Conservation (phyloP, 2,888 invertebrate species). For the Quadriops clusia region DNA sequence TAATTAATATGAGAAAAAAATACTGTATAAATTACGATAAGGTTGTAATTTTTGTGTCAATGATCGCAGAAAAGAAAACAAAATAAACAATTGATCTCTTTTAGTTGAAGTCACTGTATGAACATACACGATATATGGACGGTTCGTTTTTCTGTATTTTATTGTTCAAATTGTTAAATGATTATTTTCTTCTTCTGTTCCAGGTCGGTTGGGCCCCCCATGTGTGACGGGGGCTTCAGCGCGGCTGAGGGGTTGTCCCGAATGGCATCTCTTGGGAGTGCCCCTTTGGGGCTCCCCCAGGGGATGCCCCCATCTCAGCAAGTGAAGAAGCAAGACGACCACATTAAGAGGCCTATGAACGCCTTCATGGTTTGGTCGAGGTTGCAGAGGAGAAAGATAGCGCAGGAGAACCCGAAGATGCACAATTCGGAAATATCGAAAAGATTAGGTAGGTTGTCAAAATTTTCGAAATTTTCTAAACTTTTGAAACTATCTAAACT, state of each 20-base stretch:
- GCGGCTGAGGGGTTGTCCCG: constrained; percentile 49
- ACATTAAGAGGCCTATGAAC: constrained; percentile 96
- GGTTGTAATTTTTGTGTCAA: too few species aligned
- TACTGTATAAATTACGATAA: too few species aligned
- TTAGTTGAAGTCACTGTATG: too few species aligned
- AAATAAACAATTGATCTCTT: too few species aligned
- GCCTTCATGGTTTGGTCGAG: constrained; percentile 98
- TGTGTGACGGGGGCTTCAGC: constrained; percentile 58
- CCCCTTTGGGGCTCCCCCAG: constrained; percentile 46
- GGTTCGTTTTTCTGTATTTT: too few species aligned
- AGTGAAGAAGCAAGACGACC: constrained; percentile 60
- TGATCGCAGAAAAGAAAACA: too few species aligned
- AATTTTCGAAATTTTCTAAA: too few species aligned
- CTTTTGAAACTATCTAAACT: too few species aligned
- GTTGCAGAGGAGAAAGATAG: constrained; percentile 84
- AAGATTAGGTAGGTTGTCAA: constrained; percentile 70
- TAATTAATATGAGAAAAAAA: too few species aligned
- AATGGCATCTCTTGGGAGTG: constrained; percentile 44
- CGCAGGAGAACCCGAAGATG: constrained; percentile 97
- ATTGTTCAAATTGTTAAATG: constrained; percentile 3
- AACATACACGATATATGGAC: too few species aligned
- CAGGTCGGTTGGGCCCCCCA: constrained; percentile 61
- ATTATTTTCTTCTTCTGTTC: constrained; percentile 23
- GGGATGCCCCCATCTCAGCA: constrained; percentile 39
- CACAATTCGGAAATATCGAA: constrained; percentile 96